Evolutionary conservation across 2,797 vertebrate species (phyloP).

Genomic region (Toxotes lorentzi): DNA sequence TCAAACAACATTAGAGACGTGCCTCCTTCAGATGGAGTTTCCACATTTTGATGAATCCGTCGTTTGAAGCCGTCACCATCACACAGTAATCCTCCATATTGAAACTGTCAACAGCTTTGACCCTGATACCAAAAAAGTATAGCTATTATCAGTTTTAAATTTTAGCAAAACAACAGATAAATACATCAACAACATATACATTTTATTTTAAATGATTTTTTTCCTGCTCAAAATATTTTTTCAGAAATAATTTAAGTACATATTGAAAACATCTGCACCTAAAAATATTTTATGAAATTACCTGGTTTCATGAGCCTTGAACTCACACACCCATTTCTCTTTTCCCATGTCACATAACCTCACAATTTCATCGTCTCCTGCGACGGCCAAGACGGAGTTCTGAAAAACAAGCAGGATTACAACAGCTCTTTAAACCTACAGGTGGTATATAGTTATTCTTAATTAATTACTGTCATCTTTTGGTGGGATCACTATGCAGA

Average conservation of each 20-base stretch:
- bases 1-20: conserved; percentile 1
- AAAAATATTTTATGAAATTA: conserved; percentile 57
- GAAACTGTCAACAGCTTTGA: conserved; percentile 92
- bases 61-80: conserved; percentile 94
- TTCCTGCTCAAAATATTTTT: too few relatives aligned
- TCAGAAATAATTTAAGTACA: background rate
- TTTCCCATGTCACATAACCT: conserved; percentile 88
- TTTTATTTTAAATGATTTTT: too few relatives aligned
- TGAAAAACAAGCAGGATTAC: conserved; percentile 62
- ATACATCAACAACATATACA: too few relatives aligned
- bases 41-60: conserved; percentile 98
- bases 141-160: background rate
- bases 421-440: background rate
- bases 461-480: background rate
- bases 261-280: background rate
- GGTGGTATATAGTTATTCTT: background rate
- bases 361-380: conserved; percentile 92
- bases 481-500: background rate
- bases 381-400: conserved; percentile 90
- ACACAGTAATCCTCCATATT: conserved; percentile 85
- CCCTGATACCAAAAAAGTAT: conserved; percentile 79
- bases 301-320: conserved; percentile 97
- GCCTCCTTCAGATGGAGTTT: conserved; percentile 89
- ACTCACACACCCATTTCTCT: conserved; percentile 89
- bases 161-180: background rate